Evolutionary conservation across 2,888 invertebrate genomes (phyloP).

Genomic region (Lutraria lutraria): DNA sequence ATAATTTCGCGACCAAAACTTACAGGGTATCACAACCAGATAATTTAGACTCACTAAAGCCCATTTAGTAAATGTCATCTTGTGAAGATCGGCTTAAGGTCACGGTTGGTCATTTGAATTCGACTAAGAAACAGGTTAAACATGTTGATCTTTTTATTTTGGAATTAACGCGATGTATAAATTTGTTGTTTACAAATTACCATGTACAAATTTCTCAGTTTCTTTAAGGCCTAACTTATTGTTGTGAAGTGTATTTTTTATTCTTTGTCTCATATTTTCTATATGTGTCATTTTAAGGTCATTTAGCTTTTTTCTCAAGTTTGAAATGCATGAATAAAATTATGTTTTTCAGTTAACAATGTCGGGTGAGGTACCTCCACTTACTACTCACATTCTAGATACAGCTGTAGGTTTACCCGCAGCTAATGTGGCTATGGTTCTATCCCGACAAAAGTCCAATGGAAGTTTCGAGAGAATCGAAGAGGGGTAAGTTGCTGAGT

Average conservation of each 20-base stretch:
- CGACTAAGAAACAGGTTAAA: neutral
- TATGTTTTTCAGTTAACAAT: constrained; percentile 68
- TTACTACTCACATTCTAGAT: constrained; percentile 75
- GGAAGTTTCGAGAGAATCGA: constrained; percentile 64
- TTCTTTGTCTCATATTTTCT: no score
- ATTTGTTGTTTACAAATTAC: no score
- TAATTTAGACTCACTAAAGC: neutral
- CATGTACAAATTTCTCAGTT: no score
- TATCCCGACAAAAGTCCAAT: constrained; percentile 59
- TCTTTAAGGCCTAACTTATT: no score
- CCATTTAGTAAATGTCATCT: constrained; percentile 30
- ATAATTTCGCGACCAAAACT: constrained; percentile 12
- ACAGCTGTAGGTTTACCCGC: constrained; percentile 72
- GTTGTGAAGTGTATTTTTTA: no score
- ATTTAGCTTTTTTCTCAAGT: no score
- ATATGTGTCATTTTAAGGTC: no score
- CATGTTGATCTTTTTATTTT: neutral
- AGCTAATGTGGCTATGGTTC: constrained; percentile 65
- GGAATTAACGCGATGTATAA: neutral
- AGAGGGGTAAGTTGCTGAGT: constrained; percentile 54
- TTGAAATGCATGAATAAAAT: no score
- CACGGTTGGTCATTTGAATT: constrained; percentile 32
- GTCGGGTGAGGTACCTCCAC: constrained; percentile 67
- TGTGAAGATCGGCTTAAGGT: constrained; percentile 23
- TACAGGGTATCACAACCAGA: neutral